These are phyloP conservation scores for Notodonta ziczac DNA, from an alignment of 2,888 invertebrate species.

Conservation along the genomic window DNA sequence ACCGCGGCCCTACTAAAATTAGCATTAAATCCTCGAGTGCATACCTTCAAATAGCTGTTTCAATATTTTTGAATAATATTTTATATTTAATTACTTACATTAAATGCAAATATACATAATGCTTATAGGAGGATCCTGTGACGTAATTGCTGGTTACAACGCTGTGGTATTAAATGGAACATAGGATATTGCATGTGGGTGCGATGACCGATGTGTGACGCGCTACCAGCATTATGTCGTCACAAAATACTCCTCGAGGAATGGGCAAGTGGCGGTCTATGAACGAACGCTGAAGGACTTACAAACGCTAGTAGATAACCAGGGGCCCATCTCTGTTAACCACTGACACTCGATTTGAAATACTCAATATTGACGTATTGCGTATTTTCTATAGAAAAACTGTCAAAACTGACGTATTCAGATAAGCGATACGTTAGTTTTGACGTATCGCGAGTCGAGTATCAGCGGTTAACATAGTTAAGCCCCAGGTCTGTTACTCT, in stretches of 20 bases:
- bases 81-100: conserved; percentile 59
- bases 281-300: conserved; percentile 57
- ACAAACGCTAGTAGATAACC: conserved; percentile 74
- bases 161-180: conserved; percentile 10
- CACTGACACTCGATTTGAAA: too few relatives aligned
- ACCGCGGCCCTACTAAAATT: conserved; percentile 50
- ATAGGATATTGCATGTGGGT: conserved; percentile 12
- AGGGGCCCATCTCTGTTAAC: conserved; percentile 15
- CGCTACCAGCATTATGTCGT: conserved; percentile 28
- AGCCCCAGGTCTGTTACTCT: conserved; percentile 57
- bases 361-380: too few relatives aligned
- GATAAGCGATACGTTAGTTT: too few relatives aligned
- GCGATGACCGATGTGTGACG: conserved; percentile 9
- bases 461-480: too few relatives aligned
- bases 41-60: conserved; percentile 61
- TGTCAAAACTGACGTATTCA: too few relatives aligned
- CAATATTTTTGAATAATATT: conserved; percentile 53
- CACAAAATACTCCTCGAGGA: conserved; percentile 41
- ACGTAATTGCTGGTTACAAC: conserved; percentile 29
- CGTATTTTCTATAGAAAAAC: too few relatives aligned
- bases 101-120: conserved; percentile 74
- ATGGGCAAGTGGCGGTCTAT: conserved; percentile 73
- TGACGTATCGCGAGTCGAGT: too few relatives aligned
- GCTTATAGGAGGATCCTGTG: conserved; percentile 49
- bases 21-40: conserved; percentile 70